Evolutionary conservation across 1,140 invertebrate genomes (phyloP).

Genomic region (Drosophila suzukii): DNA sequence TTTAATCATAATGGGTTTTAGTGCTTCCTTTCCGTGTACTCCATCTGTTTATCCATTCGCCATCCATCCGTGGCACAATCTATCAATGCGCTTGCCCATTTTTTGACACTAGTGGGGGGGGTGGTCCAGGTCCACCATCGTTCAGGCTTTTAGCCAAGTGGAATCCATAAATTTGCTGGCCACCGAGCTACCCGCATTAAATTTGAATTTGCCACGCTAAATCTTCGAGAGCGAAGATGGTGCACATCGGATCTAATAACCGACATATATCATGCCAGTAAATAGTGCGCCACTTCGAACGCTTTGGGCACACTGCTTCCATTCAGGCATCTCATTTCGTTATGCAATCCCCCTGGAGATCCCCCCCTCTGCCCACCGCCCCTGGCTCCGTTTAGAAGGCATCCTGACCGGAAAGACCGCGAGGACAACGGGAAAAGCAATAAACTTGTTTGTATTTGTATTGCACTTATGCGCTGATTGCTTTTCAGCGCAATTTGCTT

Average conservation of each 20-base stretch:
- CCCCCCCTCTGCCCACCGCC: too few relatives aligned
- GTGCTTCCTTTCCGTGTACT: neutral
- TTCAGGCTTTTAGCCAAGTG: conserved; percentile 3
- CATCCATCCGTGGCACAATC: neutral
- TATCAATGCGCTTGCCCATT: neutral
- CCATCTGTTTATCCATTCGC: neutral
- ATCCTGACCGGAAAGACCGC: conserved; percentile 42
- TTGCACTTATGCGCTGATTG: conserved; percentile 71
- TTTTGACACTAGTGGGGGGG: neutral
- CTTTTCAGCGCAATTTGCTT: conserved; percentile 72
- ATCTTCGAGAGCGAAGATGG: conserved; percentile 1
- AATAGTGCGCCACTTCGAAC: conserved; percentile 14
- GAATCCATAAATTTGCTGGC: conserved; percentile 14
- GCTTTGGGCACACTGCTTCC: conserved; percentile 10
- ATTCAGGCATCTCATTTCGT: conserved; percentile 29
- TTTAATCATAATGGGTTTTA: neutral
- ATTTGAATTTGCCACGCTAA: conserved; percentile 16
- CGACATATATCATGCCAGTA: conserved; percentile 21
- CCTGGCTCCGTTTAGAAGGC: conserved; percentile 9
- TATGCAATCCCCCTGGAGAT: conserved; percentile 13
- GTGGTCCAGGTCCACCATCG: neutral
- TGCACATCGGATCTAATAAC: conserved; percentile 15
- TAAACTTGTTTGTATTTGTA: conserved; percentile 73
- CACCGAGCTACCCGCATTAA: conserved; percentile 1
- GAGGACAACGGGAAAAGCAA: conserved; percentile 61